Evolutionary conservation across 2,797 vertebrate species (phyloP).

Genomic region (Falco naumanni): DNA sequence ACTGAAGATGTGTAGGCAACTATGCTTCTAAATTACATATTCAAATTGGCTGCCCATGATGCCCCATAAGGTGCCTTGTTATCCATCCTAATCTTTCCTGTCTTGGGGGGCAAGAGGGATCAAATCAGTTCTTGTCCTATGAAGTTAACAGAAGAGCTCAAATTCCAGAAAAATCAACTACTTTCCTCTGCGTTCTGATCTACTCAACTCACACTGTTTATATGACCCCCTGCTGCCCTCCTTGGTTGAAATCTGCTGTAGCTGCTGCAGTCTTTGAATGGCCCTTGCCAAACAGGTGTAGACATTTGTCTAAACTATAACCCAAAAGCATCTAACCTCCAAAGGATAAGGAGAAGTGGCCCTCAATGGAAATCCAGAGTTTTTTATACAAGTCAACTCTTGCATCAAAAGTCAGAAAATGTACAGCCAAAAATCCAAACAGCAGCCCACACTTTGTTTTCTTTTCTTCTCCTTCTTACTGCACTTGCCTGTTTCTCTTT

Average conservation of each 20-base stretch:
- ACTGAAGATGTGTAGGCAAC: background rate
- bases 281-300: background rate
- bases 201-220: background rate
- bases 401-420: background rate
- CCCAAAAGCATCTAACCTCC: background rate
- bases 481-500: background rate
- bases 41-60: background rate
- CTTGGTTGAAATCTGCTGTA: background rate
- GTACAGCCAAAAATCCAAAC: background rate
- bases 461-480: background rate
- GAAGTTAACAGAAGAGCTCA: background rate
- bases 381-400: background rate
- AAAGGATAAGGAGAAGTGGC: background rate
- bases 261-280: background rate
- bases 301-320: background rate
- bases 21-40: background rate
- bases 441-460: background rate
- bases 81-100: background rate
- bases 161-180: background rate
- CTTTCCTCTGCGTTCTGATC: background rate
- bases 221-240: background rate
- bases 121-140: background rate
- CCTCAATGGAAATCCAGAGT: background rate
- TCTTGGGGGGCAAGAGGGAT: background rate
- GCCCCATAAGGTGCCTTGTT: background rate